phyloP scores from a whole-genome alignment of 1,140 invertebrate genomes.

The Drosophila hydei region DNA sequence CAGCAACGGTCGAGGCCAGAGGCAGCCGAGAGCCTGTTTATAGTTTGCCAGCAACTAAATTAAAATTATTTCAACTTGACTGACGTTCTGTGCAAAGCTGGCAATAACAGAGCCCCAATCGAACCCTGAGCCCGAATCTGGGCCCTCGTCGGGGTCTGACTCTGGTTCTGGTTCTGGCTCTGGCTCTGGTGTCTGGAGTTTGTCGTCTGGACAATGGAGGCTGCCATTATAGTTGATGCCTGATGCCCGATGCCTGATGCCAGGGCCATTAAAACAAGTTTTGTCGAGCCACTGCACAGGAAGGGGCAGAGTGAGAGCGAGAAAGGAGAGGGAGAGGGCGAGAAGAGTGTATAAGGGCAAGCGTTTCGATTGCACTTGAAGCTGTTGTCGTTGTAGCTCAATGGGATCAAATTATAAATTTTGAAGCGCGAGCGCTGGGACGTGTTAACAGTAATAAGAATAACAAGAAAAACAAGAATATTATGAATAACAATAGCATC shows the following conservation, averaged over 20 bases:
- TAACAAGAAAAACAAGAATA: slow-evolving; percentile 31
- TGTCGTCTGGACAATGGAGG: not conserved
- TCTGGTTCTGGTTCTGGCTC: not conserved
- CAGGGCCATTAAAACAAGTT: slow-evolving; percentile 68
- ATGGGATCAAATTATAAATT: slow-evolving; percentile 70
- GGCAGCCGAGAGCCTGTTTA: slow-evolving; percentile 57
- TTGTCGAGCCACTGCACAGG: slow-evolving; percentile 21
- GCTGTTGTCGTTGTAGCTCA: slow-evolving; percentile 19
- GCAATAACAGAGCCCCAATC: slow-evolving; percentile 61
- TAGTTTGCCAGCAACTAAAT: slow-evolving; percentile 75
- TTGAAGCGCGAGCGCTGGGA: slow-evolving; percentile 30
- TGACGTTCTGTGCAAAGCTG: slow-evolving; percentile 57
- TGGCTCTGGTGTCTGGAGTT: not conserved
- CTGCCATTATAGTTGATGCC: slow-evolving; percentile 24
- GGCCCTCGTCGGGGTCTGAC: too few relatives aligned
- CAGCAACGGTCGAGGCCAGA: not conserved
- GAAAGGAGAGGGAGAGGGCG: not conserved
- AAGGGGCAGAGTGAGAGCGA: not conserved
- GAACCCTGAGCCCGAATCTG: not conserved
- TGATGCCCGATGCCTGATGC: slow-evolving; percentile 20
- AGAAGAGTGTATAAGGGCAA: slow-evolving; percentile 9
- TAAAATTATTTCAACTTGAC: slow-evolving; percentile 78
- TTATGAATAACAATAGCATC: not conserved
- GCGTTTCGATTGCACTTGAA: slow-evolving; percentile 64
- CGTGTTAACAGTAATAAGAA: not conserved